Percentiles rank a stretch among this genome's conserved stretches.
Evolutionary conservation across 2,888 invertebrate species (phyloP).

Genomic region (Ormyrus pomaceus): DNA sequence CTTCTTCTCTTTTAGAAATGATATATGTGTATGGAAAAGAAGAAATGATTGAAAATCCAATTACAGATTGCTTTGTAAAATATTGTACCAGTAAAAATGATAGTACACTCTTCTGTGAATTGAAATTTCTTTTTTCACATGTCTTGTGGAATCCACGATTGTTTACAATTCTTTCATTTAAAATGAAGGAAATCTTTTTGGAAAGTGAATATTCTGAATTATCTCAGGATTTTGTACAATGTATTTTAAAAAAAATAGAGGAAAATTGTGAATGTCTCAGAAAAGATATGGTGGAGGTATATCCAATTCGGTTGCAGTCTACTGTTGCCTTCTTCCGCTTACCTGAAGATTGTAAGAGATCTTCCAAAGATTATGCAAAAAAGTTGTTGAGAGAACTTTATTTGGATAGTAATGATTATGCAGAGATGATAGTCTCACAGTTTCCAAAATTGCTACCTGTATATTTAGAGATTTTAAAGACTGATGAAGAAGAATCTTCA

Average conservation of each 20-base stretch:
- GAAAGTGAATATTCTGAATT: slow-evolving; percentile 59
- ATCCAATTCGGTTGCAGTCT: slow-evolving; percentile 65
- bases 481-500: slow-evolving; percentile 17
- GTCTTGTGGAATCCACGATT: slow-evolving; percentile 60
- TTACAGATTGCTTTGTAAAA: slow-evolving; percentile 54
- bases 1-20: slow-evolving; percentile 60
- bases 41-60: slow-evolving; percentile 66
- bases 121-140: slow-evolving; percentile 59
- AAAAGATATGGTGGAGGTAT: slow-evolving; percentile 66
- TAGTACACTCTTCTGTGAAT: slow-evolving; percentile 42
- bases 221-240: slow-evolving; percentile 62
- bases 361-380: slow-evolving; percentile 61
- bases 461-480: slow-evolving; percentile 55
- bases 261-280: slow-evolving; percentile 55
- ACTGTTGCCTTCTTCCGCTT: slow-evolving; percentile 64
- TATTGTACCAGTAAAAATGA: slow-evolving; percentile 48
- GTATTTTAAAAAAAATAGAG: slow-evolving; percentile 58
- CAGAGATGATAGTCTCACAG: slow-evolving; percentile 65
- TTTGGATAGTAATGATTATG: slow-evolving; percentile 58
- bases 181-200: slow-evolving; percentile 65
- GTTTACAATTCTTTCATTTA: slow-evolving; percentile 62
- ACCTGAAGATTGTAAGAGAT: slow-evolving; percentile 61
- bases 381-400: slow-evolving; percentile 60
- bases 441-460: slow-evolving; percentile 66
- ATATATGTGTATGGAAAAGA: slow-evolving; percentile 62